phyloP scores from a whole-genome alignment of 2,113 vertebrate species.

The Theropithecus gelada region DNA sequence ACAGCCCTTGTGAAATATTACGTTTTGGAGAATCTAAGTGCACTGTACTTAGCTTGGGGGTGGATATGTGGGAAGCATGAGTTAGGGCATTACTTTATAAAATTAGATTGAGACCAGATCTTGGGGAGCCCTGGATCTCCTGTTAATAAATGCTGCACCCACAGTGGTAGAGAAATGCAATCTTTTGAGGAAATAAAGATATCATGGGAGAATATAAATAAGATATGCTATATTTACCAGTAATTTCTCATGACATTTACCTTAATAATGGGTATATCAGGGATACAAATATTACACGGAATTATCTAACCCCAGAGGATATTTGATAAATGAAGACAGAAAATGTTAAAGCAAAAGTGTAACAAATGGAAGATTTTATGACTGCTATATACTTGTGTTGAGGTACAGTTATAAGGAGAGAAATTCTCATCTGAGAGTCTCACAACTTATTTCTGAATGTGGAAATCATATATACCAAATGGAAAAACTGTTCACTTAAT shows the following conservation, averaged over 20 bases:
- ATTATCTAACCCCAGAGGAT: neutral
- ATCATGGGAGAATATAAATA: neutral
- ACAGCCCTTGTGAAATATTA: neutral
- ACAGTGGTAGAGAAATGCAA: neutral
- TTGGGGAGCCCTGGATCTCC: neutral
- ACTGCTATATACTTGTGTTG: neutral
- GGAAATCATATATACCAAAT: neutral
- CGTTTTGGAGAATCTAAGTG: neutral
- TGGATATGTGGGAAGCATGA: neutral
- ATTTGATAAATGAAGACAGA: constrained; percentile 4
- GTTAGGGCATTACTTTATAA: neutral
- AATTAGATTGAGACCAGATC: neutral
- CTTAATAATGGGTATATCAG: neutral
- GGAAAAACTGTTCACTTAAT: neutral
- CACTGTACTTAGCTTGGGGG: neutral
- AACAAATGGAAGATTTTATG: neutral
- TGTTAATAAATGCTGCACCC: neutral
- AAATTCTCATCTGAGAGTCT: neutral
- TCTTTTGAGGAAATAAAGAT: neutral
- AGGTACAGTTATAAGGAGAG: neutral
- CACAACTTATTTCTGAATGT: neutral
- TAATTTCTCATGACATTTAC: constrained; percentile 1
- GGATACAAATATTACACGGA: neutral
- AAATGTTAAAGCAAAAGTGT: neutral
- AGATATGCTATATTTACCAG: neutral